Evolutionary conservation across 2,113 vertebrate species (phyloP).

Genomic region (Leucopternis melanops): DNA sequence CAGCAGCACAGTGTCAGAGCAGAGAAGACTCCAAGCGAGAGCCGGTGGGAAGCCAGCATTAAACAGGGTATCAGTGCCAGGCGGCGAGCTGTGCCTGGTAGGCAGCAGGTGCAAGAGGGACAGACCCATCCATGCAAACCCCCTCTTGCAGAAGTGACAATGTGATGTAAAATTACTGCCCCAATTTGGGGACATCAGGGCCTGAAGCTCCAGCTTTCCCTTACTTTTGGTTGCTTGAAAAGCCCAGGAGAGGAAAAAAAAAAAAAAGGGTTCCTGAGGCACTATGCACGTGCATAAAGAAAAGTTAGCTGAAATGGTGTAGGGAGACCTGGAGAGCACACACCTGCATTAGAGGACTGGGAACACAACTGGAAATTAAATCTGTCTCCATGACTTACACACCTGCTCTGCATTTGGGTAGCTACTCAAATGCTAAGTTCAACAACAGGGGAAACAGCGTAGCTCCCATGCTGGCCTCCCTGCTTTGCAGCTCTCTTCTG

Average conservation of each 20-base stretch:
- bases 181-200: too few species aligned
- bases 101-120: neutral
- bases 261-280: neutral
- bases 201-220: neutral
- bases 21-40: neutral
- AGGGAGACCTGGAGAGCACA: neutral
- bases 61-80: rapidly evolving
- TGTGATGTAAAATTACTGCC: neutral
- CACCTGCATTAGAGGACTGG: too few species aligned
- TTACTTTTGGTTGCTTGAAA: neutral
- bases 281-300: rapidly evolving
- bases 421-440: neutral
- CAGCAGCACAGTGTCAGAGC: neutral
- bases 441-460: rapidly evolving
- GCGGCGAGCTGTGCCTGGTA: neutral
- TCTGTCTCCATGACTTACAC: neutral
- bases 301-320: neutral
- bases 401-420: neutral
- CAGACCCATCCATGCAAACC: neutral
- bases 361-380: neutral
- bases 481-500: neutral
- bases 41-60: neutral
- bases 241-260: neutral
- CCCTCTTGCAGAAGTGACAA: neutral
- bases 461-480: neutral